Base-by-base conservation (phyloP, 2,888 invertebrate genomes). In the Noctua janthina region DNA sequence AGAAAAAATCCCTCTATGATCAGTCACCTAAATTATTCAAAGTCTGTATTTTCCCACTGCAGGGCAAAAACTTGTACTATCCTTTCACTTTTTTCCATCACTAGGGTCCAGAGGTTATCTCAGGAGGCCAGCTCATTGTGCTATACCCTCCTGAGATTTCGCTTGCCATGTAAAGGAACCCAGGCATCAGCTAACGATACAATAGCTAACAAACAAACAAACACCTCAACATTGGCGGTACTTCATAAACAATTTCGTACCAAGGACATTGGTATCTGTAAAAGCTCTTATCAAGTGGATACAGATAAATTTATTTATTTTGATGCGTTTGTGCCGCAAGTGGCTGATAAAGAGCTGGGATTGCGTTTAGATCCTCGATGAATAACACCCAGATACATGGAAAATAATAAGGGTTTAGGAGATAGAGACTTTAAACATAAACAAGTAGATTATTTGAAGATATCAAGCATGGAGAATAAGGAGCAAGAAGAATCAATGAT, bases 281-380 rank as follows among this genome's bases (percentile, higher is more conserved):
- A 91, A 91, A 91, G 91, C 91, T 83, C 75, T 11, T 79, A 85
- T 90, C 83, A 51, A 91, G 90, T 90, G 91, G 81, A 64, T 66
- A 64, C 20, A 90, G 90, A 91, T 91, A 91, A 82, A 84, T 79
- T 82, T 86, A 85, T 87, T 86, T 83, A 85, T 87, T 87, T 76
- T 76, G 69, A 79, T 85, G 86, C 88, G 82, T 84, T 84, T 81
- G 76, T n/a, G 49, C 56, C 17, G 68, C 69, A 23, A 88, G 84
- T 82, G 79, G 66, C 15, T 76, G 87, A 88, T 84, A 88, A 84
- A 11, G 29, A 49, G 54, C 49, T 51, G 13, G 76, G 76, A 84
- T 62, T 74, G 62, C 20, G 70, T 81, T 81, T 43, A 77, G 74
- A 77, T 85, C 77, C 73, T 64, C 17, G n/a, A 69, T 85, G 66